Percentiles rank a stretch among this genome's conserved stretches.
Evolutionary conservation across 2,888 invertebrate species (phyloP).

Genomic region (Synergus gifuensis): DNA sequence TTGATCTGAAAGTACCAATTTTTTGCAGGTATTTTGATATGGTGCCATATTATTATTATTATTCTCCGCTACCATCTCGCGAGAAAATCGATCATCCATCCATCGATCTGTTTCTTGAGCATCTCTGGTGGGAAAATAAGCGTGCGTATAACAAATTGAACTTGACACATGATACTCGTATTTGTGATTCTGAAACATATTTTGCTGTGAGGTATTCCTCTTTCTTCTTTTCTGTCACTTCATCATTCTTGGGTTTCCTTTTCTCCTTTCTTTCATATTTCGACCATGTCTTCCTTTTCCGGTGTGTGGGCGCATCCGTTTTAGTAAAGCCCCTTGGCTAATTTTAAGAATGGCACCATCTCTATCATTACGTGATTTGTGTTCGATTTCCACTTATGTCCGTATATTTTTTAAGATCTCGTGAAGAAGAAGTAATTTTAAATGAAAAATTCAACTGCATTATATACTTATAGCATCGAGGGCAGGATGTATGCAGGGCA

Average conservation of each 20-base stretch:
- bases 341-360: neutral
- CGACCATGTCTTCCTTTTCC: slow-evolving; percentile 24
- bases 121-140: neutral
- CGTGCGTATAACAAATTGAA: slow-evolving; percentile 28
- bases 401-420: neutral
- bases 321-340: neutral
- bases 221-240: slow-evolving; percentile 35
- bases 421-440: neutral
- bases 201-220: slow-evolving; percentile 30
- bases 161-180: slow-evolving; percentile 22
- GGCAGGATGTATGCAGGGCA: slow-evolving; percentile 33
- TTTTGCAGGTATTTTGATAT: neutral
- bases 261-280: slow-evolving; percentile 32
- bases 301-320: slow-evolving; percentile 17
- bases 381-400: neutral
- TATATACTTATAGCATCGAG: neutral
- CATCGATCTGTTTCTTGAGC: slow-evolving; percentile 9
- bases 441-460: neutral
- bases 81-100: slow-evolving; percentile 26
- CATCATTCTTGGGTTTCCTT: neutral
- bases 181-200: slow-evolving; percentile 23
- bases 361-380: neutral
- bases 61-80: neutral
- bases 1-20: neutral
- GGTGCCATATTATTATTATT: slow-evolving; percentile 3